Percentiles rank a stretch among this genome's conserved stretches.
These are phyloP conservation scores for Meloidogyne floridensis DNA, from an alignment of 1,140 invertebrate genomes.

Conservation along the genomic window DNA sequence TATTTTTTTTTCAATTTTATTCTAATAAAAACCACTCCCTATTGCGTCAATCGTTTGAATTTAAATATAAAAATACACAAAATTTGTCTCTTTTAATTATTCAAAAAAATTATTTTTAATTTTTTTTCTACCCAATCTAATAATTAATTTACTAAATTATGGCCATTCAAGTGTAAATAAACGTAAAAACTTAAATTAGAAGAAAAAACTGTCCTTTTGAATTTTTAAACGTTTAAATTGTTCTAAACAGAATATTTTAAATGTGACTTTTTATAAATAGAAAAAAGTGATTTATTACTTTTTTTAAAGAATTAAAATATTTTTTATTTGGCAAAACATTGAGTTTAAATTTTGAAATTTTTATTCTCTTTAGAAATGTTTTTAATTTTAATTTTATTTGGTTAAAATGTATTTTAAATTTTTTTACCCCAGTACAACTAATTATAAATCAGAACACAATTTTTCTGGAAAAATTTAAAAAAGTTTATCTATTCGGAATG, in stretches of 20 bases:
- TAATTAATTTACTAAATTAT: background rate
- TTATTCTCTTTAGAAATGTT: no score
- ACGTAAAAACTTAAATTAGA: background rate
- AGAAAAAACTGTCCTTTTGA: background rate
- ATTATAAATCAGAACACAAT: no score
- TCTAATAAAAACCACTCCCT: background rate
- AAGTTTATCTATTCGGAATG: no score
- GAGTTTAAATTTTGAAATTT: no score
- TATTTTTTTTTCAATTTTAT: background rate
- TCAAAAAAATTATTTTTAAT: background rate
- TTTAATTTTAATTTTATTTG: no score
- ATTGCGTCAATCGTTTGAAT: background rate
- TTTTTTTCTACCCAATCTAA: background rate
- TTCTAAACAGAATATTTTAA: background rate
- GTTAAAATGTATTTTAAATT: no score
- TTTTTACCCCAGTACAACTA: no score
- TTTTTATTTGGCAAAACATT: no score
- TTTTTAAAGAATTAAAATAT: no score
- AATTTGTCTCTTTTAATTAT: slow-evolving; percentile 7
- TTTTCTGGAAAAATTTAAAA: no score
- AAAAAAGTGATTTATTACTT: background rate
- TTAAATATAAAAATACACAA: background rate
- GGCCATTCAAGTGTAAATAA: background rate
- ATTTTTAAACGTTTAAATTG: background rate
- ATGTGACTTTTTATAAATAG: slow-evolving; percentile 1